These are phyloP conservation scores for Ceratosolen fusciceps DNA, from an alignment of 1,140 invertebrate species.

Conservation along the genomic window DNA sequence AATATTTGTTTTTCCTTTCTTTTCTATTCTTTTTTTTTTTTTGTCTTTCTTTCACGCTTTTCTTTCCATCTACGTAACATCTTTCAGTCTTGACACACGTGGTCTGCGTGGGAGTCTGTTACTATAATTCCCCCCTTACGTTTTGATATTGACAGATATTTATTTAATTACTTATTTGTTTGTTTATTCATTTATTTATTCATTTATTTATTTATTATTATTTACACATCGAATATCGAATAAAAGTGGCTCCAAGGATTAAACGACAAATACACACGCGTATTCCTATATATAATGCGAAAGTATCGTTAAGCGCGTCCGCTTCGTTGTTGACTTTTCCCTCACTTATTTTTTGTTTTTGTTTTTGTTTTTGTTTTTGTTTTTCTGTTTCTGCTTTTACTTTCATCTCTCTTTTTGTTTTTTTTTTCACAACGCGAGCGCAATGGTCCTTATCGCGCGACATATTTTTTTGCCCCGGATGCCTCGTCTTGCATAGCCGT, in stretches of 20 bases:
- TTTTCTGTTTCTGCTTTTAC: too few relatives aligned
- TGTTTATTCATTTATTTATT: too few relatives aligned
- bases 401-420: too few relatives aligned
- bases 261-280: conserved; percentile 30
- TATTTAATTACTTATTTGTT: too few relatives aligned
- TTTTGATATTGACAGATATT: conserved; percentile 49
- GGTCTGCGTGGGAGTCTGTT: conserved; percentile 45
- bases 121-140: conserved; percentile 28
- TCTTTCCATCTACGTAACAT: conserved; percentile 46
- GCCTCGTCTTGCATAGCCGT: conserved; percentile 16
- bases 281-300: conserved; percentile 18
- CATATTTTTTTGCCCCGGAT: conserved; percentile 18
- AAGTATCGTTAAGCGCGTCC: conserved; percentile 30
- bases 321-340: conserved; percentile 41
- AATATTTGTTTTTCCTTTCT: too few relatives aligned
- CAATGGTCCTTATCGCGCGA: background rate
- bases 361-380: too few relatives aligned
- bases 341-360: too few relatives aligned
- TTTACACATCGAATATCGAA: conserved; percentile 43
- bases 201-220: too few relatives aligned
- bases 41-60: conserved; percentile 16
- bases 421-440: conserved; percentile 46
- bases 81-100: conserved; percentile 60
- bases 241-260: conserved; percentile 39
- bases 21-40: background rate